Conservation (phyloP, 2,113 vertebrate species). For the Scomber japonicus region DNA sequence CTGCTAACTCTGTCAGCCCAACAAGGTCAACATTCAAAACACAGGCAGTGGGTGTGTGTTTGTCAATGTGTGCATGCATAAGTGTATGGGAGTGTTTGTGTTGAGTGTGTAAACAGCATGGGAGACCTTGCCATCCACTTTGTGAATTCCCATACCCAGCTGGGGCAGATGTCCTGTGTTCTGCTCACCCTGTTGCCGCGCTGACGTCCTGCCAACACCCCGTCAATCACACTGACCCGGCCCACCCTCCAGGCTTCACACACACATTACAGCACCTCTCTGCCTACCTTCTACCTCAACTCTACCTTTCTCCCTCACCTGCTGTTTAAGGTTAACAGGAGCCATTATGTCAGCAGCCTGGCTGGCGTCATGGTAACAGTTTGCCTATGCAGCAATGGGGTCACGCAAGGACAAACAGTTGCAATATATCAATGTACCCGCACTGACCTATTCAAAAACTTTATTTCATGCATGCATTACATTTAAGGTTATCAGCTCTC, state of each 20-base stretch:
- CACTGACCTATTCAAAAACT: conserved; percentile 46
- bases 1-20: conserved; percentile 66
- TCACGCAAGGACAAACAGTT: conserved; percentile 37
- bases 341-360: conserved; percentile 35
- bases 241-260: conserved; percentile 33
- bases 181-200: conserved; percentile 36
- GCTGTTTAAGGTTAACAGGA: conserved; percentile 32
- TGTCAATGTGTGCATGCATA: conserved; percentile 17
- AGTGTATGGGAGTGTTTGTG: conserved; percentile 37
- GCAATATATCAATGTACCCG: conserved; percentile 5
- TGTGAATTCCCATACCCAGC: conserved; percentile 38
- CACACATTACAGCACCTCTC: conserved; percentile 22
- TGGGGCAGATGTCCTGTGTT: conserved; percentile 15
- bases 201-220: conserved; percentile 36
- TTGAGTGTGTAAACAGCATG: conserved; percentile 30
- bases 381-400: background rate
- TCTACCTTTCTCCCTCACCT: conserved; percentile 16
- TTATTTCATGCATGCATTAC: conserved; percentile 25
- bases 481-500: conserved; percentile 25
- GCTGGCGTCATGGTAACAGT: conserved; percentile 37
- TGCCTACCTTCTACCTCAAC: background rate
- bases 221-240: conserved; percentile 59
- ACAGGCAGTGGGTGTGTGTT: conserved; percentile 25
- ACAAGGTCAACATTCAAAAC: conserved; percentile 76
- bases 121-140: conserved; percentile 56